Conservation (phyloP, 2,797 vertebrate genomes). For the Ficedula albicollis region DNA sequence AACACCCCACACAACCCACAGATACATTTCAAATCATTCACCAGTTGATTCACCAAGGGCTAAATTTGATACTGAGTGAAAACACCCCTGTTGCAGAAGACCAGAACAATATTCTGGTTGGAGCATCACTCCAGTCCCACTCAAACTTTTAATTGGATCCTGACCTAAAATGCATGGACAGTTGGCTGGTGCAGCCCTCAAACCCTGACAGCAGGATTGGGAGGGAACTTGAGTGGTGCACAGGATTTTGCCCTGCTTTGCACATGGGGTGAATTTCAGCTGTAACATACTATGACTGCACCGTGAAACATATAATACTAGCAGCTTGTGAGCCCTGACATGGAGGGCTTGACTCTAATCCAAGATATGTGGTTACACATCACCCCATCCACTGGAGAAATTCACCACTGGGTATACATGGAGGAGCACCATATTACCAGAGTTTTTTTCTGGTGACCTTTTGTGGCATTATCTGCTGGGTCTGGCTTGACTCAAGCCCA, state of each 20-base stretch:
- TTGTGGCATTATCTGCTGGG: background rate
- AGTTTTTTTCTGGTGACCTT: background rate
- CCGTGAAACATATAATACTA: conserved; percentile 47
- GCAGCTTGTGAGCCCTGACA: conserved; percentile 20
- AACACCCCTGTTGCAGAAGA: background rate
- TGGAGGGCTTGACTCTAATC: background rate
- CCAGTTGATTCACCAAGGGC: conserved; percentile 24
- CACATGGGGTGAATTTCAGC: background rate
- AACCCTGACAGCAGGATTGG: background rate
- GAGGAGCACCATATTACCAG: conserved; percentile 29
- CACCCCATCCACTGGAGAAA: conserved; percentile 28
- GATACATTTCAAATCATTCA: conserved; percentile 60
- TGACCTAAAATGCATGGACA: background rate
- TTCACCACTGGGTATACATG: background rate
- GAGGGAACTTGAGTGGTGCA: background rate
- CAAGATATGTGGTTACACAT: conserved; percentile 35
- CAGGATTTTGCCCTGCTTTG: background rate
- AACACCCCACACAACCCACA: conserved; percentile 12
- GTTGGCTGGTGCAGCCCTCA: background rate
- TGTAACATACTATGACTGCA: conserved; percentile 26
- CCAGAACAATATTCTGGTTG: background rate
- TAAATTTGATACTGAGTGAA: conserved; percentile 3
- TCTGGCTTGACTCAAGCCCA: conserved; percentile 7
- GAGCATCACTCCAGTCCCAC: background rate
- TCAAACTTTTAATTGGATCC: background rate